phyloP scores from a whole-genome alignment of 1,140 invertebrate species.

The Oryctes rhinoceros region DNA sequence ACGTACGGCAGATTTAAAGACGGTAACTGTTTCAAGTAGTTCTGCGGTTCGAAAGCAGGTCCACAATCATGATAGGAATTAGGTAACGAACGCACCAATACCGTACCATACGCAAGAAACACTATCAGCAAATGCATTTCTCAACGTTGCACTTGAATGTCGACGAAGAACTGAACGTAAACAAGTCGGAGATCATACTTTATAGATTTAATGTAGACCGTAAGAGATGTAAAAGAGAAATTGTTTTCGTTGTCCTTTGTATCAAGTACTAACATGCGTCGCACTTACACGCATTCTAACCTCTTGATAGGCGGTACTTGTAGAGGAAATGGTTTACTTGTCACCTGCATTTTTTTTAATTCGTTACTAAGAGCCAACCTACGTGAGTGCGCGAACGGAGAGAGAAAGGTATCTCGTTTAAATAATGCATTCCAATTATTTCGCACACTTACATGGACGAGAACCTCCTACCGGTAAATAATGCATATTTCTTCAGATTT shows the following conservation, averaged over 20 bases:
- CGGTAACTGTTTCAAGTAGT: slow-evolving; percentile 55
- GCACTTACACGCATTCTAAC: slow-evolving; percentile 5
- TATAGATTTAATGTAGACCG: slow-evolving; percentile 39
- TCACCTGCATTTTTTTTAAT: background rate
- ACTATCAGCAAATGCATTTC: slow-evolving; percentile 13
- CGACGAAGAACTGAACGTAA: slow-evolving; percentile 18
- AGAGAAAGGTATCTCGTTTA: too few species aligned
- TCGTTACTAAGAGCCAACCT: too few species aligned
- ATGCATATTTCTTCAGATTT: too few species aligned
- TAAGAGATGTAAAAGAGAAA: slow-evolving; percentile 37
- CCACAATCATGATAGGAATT: slow-evolving; percentile 47
- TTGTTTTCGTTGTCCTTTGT: slow-evolving; percentile 19
- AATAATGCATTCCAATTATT: too few species aligned
- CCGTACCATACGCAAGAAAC: slow-evolving; percentile 2
- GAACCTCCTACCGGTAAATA: too few species aligned
- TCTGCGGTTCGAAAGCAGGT: slow-evolving; percentile 54
- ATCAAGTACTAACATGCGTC: background rate
- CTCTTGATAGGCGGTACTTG: background rate
- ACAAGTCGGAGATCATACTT: slow-evolving; percentile 28
- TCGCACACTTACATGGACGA: too few species aligned
- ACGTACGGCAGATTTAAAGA: slow-evolving; percentile 55
- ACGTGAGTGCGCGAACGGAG: too few species aligned
- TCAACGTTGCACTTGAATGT: slow-evolving; percentile 20
- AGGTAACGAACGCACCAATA: slow-evolving; percentile 42
- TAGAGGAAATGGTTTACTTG: background rate